Base-by-base conservation (phyloP, 2,113 vertebrate species). In the Sceloporus tristichus region DNA sequence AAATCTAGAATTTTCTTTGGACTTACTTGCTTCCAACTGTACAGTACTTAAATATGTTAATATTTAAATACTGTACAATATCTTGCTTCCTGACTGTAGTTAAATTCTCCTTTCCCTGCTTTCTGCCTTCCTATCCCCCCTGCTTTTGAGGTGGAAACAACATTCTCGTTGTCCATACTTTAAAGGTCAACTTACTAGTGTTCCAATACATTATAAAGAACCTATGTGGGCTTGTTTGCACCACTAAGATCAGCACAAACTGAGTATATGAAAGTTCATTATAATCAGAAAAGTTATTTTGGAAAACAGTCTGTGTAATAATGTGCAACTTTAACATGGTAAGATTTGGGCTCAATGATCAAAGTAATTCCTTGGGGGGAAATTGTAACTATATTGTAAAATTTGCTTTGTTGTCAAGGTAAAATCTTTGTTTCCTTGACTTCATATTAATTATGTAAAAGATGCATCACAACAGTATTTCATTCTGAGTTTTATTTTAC, bases 231-330 rank as follows among this genome's bases (percentile, higher is more conserved):
- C 88, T 93, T 48, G 87, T 86, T 90, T 95, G 42, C 88, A 81
- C 85, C 66, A 0, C 79, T 91, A 89, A 93, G 79, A 77, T 85
- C 91, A 71, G 87, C 89, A 90, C 89, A 93, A 92, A 90, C 92
- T 91, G 88, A 82, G 93, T 90, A 92, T 93, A 92, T 90, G 85
- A 96, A 95, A 92, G 70, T 5, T 93, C 87, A 88, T 94, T 92
- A 85, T 91, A 87, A 91, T 92, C 74, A 87, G 5, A 88, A 85
- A 88, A 79, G 71, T 79, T 90, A 90, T 94, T 95, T 88, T 84
- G 86, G 66, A 94, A 95, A 94, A 93, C 82, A 93, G 83, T 89
- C 85, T 82, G 86, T 95, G 87, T 90, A 88, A 8, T 95, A 93
- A 90, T 90, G 90, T 1, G 2, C 85, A 92, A 92, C 88, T 95